These are phyloP conservation scores for Toxostoma redivivum DNA, from an alignment of 2,113 vertebrate genomes.

Conservation along the genomic window DNA sequence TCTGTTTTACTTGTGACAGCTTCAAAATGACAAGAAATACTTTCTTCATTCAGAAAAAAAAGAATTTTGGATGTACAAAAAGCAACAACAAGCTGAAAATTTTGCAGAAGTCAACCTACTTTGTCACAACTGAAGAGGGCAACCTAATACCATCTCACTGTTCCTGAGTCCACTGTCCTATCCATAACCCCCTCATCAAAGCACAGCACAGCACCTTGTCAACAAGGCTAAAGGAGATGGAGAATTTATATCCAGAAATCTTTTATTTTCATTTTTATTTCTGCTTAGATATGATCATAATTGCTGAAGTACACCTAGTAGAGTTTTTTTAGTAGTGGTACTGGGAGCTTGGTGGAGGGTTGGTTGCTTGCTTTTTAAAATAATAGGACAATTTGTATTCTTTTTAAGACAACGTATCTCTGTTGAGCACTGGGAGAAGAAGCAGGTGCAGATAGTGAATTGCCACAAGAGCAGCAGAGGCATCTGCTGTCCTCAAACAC, in stretches of 20 bases:
- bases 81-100: neutral
- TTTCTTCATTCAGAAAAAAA: neutral
- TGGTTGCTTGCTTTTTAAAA: neutral
- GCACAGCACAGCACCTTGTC: neutral
- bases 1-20: neutral
- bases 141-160: neutral
- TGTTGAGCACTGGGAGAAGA: neutral
- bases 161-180: neutral
- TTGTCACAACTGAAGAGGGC: conserved; percentile 56
- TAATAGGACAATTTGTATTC: neutral
- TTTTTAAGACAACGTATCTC: neutral
- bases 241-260: neutral
- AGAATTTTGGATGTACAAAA: neutral
- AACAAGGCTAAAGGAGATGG: neutral
- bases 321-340: neutral
- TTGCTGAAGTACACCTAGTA: neutral
- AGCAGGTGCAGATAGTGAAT: neutral
- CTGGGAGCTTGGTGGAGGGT: neutral
- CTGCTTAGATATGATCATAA: neutral
- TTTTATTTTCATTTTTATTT: neutral
- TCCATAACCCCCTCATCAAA: neutral
- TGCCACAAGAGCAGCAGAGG: neutral
- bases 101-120: neutral
- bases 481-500: neutral
- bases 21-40: neutral